These are phyloP conservation scores for Microcaecilia unicolor DNA, from an alignment of 2,797 vertebrate genomes.

Conservation along the genomic window DNA sequence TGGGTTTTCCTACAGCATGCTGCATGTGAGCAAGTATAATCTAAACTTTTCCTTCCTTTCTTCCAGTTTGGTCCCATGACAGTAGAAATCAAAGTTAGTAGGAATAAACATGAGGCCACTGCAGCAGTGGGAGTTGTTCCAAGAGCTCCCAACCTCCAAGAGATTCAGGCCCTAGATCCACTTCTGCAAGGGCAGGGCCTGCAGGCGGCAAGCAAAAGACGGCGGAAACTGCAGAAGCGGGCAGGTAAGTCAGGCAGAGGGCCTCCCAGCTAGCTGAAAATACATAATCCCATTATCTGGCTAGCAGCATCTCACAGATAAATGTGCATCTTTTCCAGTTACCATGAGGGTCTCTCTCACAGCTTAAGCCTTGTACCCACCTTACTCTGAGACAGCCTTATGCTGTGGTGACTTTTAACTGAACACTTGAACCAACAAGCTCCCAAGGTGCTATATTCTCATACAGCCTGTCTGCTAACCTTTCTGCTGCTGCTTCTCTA, in stretches of 20 bases:
- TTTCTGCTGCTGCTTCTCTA: not conserved
- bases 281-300: too few relatives aligned
- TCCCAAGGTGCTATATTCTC: not conserved
- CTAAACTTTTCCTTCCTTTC: not conserved
- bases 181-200: conserved; percentile 81
- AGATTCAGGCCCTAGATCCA: conserved; percentile 65
- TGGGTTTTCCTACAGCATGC: too few relatives aligned
- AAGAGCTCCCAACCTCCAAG: conserved; percentile 49
- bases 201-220: conserved; percentile 68
- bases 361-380: not conserved
- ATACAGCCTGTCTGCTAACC: not conserved
- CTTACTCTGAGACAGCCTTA: too few relatives aligned
- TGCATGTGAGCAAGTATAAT: too few relatives aligned
- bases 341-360: not conserved
- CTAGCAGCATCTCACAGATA: not conserved
- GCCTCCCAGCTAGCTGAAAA: not conserved
- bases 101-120: not conserved
- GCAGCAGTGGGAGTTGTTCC: not conserved
- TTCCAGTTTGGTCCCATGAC: conserved; percentile 70
- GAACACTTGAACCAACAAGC: not conserved
- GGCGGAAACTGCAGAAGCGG: conserved; percentile 79
- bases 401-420: too few relatives aligned
- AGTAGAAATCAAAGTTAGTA: conserved; percentile 54
- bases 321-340: not conserved
- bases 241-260: conserved; percentile 49